Base-by-base conservation (phyloP, 2,113 vertebrate species). In the Emydura subglobosa region DNA sequence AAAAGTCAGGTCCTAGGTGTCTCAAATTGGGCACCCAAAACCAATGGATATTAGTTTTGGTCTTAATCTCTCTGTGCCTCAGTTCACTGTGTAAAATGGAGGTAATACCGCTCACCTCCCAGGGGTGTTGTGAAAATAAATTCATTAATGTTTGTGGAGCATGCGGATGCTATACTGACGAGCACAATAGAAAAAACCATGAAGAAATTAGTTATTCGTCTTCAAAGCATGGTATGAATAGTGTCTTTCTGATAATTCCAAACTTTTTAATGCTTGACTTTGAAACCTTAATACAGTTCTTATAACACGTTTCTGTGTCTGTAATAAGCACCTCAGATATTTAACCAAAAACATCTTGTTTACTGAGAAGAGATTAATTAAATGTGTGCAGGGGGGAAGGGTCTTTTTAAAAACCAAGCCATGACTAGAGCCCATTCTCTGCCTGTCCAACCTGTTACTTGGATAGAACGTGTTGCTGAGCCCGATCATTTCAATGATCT, bases 381-480 rank as follows among this genome's bases (percentile, higher is more conserved):
- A 16, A 19, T 7, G 55, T 27, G 21, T 57, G 39, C 7, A 10
- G n/a, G 22, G 76, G 10, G 10, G 12, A 55, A 16, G 68, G 7
- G 22, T 50, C 25, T 47, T n/a, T 72, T 85, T 65, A 16, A 34
- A 39, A 39, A 6, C 34, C 65, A 72, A 39, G 34, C 39, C 22
- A 34, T 50, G 4, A 82, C 14, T 87, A 5, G 44, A 51, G 86
- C 59, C 57, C 27, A 21, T 83, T 89, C 50, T 81, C 57, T 74
- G 55, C 90, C 44, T 24, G 11, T 49, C 16, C 82, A 51, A 34
- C 34, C 19, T n/a, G n/a, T 80, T 11, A 31, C 4, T 89, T 4
- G 9, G 11, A 9, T 14, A 16, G 5, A 4, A 21, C 59, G 10
- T 5, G 31, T 7, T 2, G 3, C 3, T 2, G 85, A 11, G 76